Conservation (phyloP, 2,888 invertebrate species). For the Caradrina clavipalpis region DNA sequence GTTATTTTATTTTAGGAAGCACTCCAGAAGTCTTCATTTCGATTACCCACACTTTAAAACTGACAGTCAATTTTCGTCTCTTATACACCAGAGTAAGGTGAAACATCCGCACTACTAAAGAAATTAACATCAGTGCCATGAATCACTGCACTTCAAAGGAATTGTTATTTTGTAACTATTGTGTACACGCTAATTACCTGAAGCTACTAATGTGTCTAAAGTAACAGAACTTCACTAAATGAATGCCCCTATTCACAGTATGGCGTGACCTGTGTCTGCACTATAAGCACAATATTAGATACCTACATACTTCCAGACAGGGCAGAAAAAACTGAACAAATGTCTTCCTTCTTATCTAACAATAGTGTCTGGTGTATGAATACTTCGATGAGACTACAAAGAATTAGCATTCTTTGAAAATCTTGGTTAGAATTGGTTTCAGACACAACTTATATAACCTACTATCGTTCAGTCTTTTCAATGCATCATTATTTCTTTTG, state of each 20-base stretch:
- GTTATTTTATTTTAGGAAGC: conserved; percentile 35
- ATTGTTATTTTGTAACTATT: conserved; percentile 68
- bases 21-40: conserved; percentile 24
- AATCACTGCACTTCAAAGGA: conserved; percentile 74
- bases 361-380: conserved; percentile 36
- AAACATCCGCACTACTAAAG: conserved; percentile 8
- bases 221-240: conserved; percentile 61
- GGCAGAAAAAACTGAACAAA: conserved; percentile 56
- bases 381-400: too few species aligned
- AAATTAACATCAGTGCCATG: conserved; percentile 58
- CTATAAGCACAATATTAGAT: conserved; percentile 19
- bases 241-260: conserved; percentile 59
- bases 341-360: conserved; percentile 39
- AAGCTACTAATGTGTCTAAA: conserved; percentile 70
- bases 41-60: conserved; percentile 1
- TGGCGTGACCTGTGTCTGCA: conserved; percentile 48
- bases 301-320: conserved; percentile 46
- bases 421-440: neutral
- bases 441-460: neutral
- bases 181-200: conserved; percentile 73
- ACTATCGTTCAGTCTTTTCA: neutral
- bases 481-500: neutral
- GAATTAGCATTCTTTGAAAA: too few species aligned
- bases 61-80: conserved; percentile 11
- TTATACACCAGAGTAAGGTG: conserved; percentile 4